Base-by-base conservation (phyloP, 2,888 invertebrate species). In the Dastarcus helophoroides region DNA sequence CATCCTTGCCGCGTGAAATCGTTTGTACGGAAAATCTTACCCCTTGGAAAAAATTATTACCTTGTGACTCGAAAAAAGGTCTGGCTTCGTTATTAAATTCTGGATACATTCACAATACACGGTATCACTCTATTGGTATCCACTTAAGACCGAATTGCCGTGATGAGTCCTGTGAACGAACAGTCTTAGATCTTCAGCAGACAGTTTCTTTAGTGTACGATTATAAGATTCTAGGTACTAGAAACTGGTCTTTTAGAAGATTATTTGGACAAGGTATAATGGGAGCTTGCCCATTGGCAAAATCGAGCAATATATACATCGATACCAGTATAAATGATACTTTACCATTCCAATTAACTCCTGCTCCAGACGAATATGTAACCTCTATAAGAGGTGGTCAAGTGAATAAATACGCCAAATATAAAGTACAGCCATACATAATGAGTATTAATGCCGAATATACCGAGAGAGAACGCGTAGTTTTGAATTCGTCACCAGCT, bases 11-110 rank as follows among this genome's bases (percentile, higher is more conserved):
- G 0, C 71, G 89, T 41, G 98, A 99, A 69, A 86, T 90, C 47
- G 91, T 95, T 3, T 98, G 98, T 55, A 98, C 97, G 0, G 98
- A 99, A 65, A 98, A 98, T 65, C 65, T 98, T 47, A 97, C 98
- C 8, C 97, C 98, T 0, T 97, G 95, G 84, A 91, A 93, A 52
- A 98, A 97, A 57, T 65, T 99, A 3, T 61, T 99, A 25, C 97
- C 98, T 0, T 99, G 98, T 63, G 84, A 85, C 59, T 80, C 83
- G n/a, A 80, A 73, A 57, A 73, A 75, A 50, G 97, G 97, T 2
- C 69, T 97, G 44, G 79, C 86, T 9, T 79, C 85, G 0, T 62
- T 97, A 29, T 68, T 97, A 3, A 91, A 91, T 59, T 86, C 95
- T 1, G 82, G 85, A 31, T 77, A 81, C 56, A 79, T 95, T 32